Base-by-base conservation (phyloP, 2,797 vertebrate species). In the Lagocephalus sceleratus region DNA sequence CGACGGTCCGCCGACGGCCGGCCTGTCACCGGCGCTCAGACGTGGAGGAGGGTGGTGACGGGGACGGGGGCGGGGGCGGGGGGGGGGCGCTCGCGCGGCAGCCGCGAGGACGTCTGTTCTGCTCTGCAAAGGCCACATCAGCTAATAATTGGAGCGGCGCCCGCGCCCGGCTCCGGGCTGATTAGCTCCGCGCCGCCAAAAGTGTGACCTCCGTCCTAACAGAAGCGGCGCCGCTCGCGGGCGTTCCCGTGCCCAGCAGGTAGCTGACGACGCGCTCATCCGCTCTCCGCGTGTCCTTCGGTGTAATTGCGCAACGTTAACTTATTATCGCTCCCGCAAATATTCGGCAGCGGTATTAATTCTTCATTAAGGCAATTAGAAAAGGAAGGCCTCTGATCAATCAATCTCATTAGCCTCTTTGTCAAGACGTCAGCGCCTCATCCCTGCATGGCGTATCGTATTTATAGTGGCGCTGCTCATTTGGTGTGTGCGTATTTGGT, bases 151-250 rank as follows among this genome's bases (percentile, higher is more conserved):
- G 73, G 66, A 81, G 72, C 68, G 32, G 61, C 73, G 60, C 76
- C 71, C 67, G 53, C 54, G 47, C 64, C 68, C 68, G 75, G 75
- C 62, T 81, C 17, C 35, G 45, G 64, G 73, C 76, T 85, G 82
- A 85, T 86, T 82, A 82, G 66, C 64, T 65, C 56, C 58, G 63
- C 47, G 72, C 68, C 71, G 63, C 76, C 68, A 63, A 60, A 68
- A 63, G 43, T 75, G 79, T 85, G 84, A 85, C 77, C 76, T 60
- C 73, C 76, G 81, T 79, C 68, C 75, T 56, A 76, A 81, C 71
- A 8, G 38, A 48, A 56, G 63, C 41, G 49, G 55, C 71, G 64
- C 66, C 51, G 60, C 64, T 58, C 20, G 39, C 51, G 51, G 51
- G 65, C 26, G 58, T 22, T 44, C 66, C 46, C 42, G 19, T 47